Conservation (phyloP, 2,113 vertebrate species). For the Muntiacus reevesi region DNA sequence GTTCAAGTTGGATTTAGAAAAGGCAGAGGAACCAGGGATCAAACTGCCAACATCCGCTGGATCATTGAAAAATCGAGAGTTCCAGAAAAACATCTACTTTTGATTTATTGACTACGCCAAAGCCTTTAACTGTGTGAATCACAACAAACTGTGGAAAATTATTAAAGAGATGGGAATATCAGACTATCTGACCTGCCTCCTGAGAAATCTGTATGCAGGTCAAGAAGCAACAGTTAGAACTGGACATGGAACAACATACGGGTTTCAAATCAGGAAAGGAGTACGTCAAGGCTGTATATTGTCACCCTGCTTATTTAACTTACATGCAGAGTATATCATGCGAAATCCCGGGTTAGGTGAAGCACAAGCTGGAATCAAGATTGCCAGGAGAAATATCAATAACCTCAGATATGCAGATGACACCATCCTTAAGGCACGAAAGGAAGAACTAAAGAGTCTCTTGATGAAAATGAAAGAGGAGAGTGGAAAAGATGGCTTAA, state of each 20-base stretch:
- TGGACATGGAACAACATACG: neutral
- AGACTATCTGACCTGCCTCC: neutral
- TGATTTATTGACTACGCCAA: neutral
- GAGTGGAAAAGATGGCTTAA: neutral
- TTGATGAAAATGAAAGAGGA: neutral
- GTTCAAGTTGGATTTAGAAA: neutral
- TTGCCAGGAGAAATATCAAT: neutral
- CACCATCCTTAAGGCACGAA: neutral
- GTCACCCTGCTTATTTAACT: neutral
- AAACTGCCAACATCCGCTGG: neutral
- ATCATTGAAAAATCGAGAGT: neutral
- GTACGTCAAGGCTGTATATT: neutral
- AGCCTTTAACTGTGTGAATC: neutral
- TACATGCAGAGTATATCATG: neutral
- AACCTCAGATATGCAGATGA: neutral
- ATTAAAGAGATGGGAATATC: neutral
- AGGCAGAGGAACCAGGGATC: neutral
- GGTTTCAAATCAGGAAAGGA: neutral
- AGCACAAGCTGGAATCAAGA: neutral
- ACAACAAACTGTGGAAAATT: neutral
- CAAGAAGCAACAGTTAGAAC: neutral
- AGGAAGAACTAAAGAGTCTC: neutral
- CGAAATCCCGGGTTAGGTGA: neutral
- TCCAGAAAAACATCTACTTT: neutral
- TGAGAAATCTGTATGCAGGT: neutral